Evolutionary conservation across 2,113 vertebrate genomes (phyloP).

Genomic region (Xyrauchen texanus): DNA sequence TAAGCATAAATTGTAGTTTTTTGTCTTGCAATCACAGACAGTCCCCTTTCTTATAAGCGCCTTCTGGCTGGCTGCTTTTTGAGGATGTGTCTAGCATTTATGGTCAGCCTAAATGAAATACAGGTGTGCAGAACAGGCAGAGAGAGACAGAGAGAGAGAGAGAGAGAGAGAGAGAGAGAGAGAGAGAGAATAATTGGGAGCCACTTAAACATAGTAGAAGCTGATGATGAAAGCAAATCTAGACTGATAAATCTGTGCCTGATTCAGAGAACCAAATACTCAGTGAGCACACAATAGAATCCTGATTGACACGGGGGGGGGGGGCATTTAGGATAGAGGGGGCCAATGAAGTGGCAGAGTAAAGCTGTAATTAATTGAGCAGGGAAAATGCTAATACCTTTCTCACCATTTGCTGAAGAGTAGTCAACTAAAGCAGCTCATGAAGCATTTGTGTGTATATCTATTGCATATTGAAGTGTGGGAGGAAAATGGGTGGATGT

Average conservation of each 20-base stretch:
- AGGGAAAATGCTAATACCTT: slow-evolving; percentile 33
- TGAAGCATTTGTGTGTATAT: background rate
- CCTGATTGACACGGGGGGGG: slow-evolving; percentile 10
- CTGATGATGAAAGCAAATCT: slow-evolving; percentile 27
- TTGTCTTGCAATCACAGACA: too few species aligned
- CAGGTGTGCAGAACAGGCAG: too few species aligned
- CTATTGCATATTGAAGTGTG: background rate
- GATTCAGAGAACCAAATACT: slow-evolving; percentile 5
- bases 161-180: background rate
- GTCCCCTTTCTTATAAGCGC: too few species aligned
- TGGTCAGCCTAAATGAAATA: too few species aligned
- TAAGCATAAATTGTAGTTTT: too few species aligned
- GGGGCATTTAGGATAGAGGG: background rate
- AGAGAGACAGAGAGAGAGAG: too few species aligned
- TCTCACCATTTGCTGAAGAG: slow-evolving; percentile 19
- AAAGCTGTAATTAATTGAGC: slow-evolving; percentile 13
- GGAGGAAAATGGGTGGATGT: background rate
- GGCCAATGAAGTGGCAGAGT: slow-evolving; percentile 16
- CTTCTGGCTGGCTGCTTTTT: background rate
- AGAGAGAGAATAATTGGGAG: background rate
- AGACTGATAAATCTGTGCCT: slow-evolving; percentile 17
- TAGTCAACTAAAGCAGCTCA: slow-evolving; percentile 21
- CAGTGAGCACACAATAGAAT: slow-evolving; percentile 20
- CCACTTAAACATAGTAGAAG: slow-evolving; percentile 23
- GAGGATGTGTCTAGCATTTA: too few species aligned